Conservation (phyloP, 2,888 invertebrate genomes). For the Synergus laeviventris region DNA sequence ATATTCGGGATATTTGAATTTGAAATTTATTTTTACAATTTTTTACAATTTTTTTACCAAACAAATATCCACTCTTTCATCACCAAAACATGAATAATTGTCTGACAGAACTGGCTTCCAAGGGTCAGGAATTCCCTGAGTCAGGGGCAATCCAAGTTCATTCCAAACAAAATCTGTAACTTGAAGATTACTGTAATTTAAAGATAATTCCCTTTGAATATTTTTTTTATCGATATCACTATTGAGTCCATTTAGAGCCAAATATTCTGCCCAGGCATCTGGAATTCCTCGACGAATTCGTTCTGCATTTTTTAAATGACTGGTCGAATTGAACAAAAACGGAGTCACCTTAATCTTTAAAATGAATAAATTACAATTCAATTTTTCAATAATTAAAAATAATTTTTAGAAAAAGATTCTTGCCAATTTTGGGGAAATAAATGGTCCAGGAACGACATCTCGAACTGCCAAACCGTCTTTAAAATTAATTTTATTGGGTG, state of each 20-base stretch:
- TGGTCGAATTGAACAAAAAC: constrained; percentile 45
- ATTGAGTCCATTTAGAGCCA: constrained; percentile 46
- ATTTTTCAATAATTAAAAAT: not conserved
- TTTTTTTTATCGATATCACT: constrained; percentile 40
- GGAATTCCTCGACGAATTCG: constrained; percentile 57
- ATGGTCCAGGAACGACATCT: constrained; percentile 10
- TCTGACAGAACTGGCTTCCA: constrained; percentile 51
- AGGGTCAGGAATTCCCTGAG: constrained; percentile 64
- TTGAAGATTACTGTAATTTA: constrained; percentile 48
- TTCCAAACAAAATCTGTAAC: constrained; percentile 56
- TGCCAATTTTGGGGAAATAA: constrained; percentile 21
- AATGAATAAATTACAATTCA: not conserved
- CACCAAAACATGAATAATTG: not conserved
- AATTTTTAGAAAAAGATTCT: not conserved
- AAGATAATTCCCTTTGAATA: constrained; percentile 39
- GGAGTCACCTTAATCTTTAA: constrained; percentile 53
- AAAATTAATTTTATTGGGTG: not conserved
- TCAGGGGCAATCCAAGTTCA: constrained; percentile 52
- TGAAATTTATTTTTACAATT: not conserved
- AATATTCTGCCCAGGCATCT: constrained; percentile 60
- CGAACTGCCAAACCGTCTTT: not conserved
- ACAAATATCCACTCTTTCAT: constrained; percentile 18
- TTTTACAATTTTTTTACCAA: constrained; percentile 33
- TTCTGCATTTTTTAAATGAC: not conserved
- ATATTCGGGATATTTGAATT: not conserved